Evolutionary conservation across 2,113 vertebrate species (phyloP), one percentile per base, ranked within the genome.

Genomic region (Epinephelus cyanopodus): DNA sequence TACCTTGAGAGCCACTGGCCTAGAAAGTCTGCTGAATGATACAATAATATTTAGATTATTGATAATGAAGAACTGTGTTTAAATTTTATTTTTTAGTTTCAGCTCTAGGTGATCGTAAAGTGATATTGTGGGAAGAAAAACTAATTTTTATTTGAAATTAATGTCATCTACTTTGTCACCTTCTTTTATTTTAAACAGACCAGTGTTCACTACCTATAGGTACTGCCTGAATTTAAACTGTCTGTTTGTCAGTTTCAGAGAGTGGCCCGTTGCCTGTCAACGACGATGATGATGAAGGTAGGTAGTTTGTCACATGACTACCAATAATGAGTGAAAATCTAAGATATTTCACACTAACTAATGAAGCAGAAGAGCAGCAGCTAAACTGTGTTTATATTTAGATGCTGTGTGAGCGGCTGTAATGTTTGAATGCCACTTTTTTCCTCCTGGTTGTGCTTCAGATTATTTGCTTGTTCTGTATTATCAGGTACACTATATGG

Each of bases 271-370:
- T 29, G 1, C 42, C 76, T 27, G 76, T 18, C 18, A 23, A 0
- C 0, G 23, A 17, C 8, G 60, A 63, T 66, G 10, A 60, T 15
- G 66, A 71, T 14, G 58, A 62, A 54, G 73, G 83, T 85, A 21
- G 9, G 69, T 56, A 1, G n/a, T 39, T 47, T 19, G 21, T 25
- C 45, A 14, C 3, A 11, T 47, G 53, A 11, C 11, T 1, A 6
- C 25, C 21, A 19, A 25, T 6, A 4, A 6, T 5, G 25, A 27
- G 11, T 15, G 17, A 63, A 3, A 2, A 14, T 13, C 11, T 3
- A 27, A 21, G 27, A 37, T 25, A 19, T 29, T 19, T 54, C 6
- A 2, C 1, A 37, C 2, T 37, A 10, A 18, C 21, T 71, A 21
- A 45, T 58, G 1, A 57, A 6, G 39, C 9, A 50, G 18, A 61